Percentiles rank a stretch among this genome's conserved stretches.
phyloP scores from a whole-genome alignment of 2,797 vertebrate species.

The Spinus pinus region DNA sequence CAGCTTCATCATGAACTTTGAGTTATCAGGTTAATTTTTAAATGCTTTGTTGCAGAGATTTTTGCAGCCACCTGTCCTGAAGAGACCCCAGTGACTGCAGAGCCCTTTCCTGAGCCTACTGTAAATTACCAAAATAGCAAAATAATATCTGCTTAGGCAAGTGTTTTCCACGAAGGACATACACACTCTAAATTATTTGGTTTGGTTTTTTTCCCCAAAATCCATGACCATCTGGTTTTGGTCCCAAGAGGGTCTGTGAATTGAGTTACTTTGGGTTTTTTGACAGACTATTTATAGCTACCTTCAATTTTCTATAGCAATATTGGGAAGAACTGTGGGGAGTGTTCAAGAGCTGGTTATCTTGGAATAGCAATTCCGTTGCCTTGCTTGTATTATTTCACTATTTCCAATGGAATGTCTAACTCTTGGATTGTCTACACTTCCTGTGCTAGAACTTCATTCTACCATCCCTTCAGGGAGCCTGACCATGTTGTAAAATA shows the following conservation, averaged over 20 bases:
- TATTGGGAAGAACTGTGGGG: background rate
- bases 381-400: background rate
- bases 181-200: background rate
- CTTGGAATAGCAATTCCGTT: background rate
- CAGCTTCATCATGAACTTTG: constrained; percentile 4
- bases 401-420: background rate
- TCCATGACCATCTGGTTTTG: background rate
- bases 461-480: background rate
- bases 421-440: background rate
- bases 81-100: background rate
- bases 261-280: background rate
- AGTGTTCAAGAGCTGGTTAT: background rate
- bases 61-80: background rate
- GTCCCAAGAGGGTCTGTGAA: background rate
- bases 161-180: background rate
- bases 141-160: background rate
- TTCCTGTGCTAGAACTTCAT: background rate
- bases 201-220: background rate
- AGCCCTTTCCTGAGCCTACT: background rate
- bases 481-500: background rate
- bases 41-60: background rate
- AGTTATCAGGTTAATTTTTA: constrained; percentile 47
- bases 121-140: background rate
- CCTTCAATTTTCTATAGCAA: background rate
- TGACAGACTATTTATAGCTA: background rate